Evolutionary conservation across 1,140 invertebrate genomes (phyloP).

Genomic region (Eriosoma lanigerum): DNA sequence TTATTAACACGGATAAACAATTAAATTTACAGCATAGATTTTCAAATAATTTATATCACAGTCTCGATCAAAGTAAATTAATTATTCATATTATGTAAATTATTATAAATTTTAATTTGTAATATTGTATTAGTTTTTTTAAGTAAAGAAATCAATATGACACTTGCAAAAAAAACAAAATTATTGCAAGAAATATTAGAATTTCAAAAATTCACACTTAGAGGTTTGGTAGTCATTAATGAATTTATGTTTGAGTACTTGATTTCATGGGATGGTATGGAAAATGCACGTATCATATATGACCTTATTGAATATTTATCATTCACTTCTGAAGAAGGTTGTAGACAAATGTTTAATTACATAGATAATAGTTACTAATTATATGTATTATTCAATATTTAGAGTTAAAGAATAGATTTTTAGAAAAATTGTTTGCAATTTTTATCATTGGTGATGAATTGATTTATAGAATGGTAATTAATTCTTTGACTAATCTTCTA

Average conservation of each 20-base stretch:
- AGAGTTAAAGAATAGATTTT: conserved; percentile 26
- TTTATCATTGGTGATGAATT: conserved; percentile 39
- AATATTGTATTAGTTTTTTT: conserved; percentile 28
- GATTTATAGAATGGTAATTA: conserved; percentile 34
- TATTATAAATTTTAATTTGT: background rate
- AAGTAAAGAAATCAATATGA: conserved; percentile 26
- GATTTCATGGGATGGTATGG: conserved; percentile 32
- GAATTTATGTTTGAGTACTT: conserved; percentile 32
- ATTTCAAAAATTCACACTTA: conserved; percentile 38
- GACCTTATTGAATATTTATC: conserved; percentile 40
- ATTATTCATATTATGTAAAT: background rate
- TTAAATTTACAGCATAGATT: conserved; percentile 42
- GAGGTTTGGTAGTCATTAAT: conserved; percentile 25
- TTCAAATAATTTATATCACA: conserved; percentile 35
- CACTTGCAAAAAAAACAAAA: conserved; percentile 12
- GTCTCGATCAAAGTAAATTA: conserved; percentile 36
- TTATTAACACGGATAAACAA: conserved; percentile 17
- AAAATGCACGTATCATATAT: conserved; percentile 2
- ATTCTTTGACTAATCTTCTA: conserved; percentile 38
- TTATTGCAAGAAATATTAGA: conserved; percentile 35
- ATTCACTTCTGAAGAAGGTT: conserved; percentile 42
- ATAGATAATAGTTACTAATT: background rate
- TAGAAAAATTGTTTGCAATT: conserved; percentile 33
- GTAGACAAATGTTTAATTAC: background rate
- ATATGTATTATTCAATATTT: conserved; percentile 1